A percentile compares a stretch with the other conserved stretches of the same genome.
Evolutionary conservation across 2,797 vertebrate species (phyloP).

Genomic region (Peromyscus nudipes): DNA sequence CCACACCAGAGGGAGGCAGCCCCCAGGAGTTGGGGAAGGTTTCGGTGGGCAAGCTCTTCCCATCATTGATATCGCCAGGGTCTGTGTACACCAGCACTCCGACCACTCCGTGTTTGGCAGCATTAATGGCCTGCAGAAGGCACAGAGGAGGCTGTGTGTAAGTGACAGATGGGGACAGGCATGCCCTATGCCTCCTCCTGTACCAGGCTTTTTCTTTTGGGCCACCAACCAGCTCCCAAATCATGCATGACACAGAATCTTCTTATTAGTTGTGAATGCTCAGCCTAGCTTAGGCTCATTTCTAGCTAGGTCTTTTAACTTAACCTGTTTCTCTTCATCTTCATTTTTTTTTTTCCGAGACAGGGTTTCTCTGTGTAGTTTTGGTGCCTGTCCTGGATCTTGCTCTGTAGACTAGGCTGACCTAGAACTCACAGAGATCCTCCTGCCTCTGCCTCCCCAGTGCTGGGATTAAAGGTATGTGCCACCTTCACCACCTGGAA

Average conservation of each 20-base stretch:
- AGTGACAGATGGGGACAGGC: background rate
- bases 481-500: background rate
- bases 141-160: background rate
- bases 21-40: slow-evolving; percentile 95
- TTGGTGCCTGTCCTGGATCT: background rate
- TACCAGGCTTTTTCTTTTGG: too few species aligned
- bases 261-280: too few species aligned
- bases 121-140: slow-evolving; percentile 91
- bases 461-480: background rate
- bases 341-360: background rate
- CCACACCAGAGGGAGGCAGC: slow-evolving; percentile 93
- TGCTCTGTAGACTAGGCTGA: background rate
- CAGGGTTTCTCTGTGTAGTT: background rate
- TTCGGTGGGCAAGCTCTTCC: slow-evolving; percentile 87
- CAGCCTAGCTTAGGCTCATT: too few species aligned
- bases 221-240: too few species aligned
- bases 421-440: background rate
- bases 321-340: too few species aligned
- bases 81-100: slow-evolving; percentile 95
- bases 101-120: slow-evolving; percentile 89
- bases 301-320: too few species aligned
- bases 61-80: slow-evolving; percentile 93
- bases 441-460: background rate
- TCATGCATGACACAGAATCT: too few species aligned
- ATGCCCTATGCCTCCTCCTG: background rate